A percentile compares a stretch with the other conserved stretches of the same genome.
Conservation (phyloP, 2,113 vertebrate species). For the Gallinago paraguaiae region DNA sequence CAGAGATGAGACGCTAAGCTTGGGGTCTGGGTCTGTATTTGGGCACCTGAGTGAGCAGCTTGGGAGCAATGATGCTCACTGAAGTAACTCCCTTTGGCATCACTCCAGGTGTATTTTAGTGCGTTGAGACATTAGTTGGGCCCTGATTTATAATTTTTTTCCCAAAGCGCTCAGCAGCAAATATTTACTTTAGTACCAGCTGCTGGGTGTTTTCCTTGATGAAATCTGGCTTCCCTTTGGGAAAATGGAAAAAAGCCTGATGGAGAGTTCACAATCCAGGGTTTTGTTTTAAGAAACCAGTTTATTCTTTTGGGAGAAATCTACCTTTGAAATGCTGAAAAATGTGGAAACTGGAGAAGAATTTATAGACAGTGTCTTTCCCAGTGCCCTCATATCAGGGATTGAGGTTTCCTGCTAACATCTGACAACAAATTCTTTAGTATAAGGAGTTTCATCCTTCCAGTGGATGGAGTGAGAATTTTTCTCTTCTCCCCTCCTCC, state of each 20-base stretch:
- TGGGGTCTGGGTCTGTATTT: not conserved
- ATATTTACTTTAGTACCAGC: slow-evolving; percentile 28
- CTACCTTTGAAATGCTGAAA: not conserved
- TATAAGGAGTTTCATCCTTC: not conserved
- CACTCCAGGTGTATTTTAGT: not conserved
- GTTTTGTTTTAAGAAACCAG: not conserved
- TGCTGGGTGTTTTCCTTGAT: slow-evolving; percentile 3
- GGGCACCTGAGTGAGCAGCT: not conserved
- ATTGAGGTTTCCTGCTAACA: not conserved
- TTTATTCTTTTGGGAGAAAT: not conserved
- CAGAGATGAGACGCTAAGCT: not conserved
- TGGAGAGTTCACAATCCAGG: not conserved
- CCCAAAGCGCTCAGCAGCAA: not conserved
- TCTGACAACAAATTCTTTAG: not conserved
- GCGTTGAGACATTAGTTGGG: not conserved
- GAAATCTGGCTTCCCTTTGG: not conserved
- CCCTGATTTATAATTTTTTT: not conserved
- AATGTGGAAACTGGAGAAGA: not conserved
- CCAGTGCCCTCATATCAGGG: not conserved
- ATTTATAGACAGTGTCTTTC: not conserved
- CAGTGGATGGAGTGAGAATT: not conserved
- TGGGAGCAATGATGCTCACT: not conserved
- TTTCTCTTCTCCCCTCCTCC: not conserved
- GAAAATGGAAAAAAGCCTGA: not conserved
- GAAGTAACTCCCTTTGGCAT: not conserved